phyloP scores from a whole-genome alignment of 1,140 invertebrate genomes.

The Calliopsis andreniformis region DNA sequence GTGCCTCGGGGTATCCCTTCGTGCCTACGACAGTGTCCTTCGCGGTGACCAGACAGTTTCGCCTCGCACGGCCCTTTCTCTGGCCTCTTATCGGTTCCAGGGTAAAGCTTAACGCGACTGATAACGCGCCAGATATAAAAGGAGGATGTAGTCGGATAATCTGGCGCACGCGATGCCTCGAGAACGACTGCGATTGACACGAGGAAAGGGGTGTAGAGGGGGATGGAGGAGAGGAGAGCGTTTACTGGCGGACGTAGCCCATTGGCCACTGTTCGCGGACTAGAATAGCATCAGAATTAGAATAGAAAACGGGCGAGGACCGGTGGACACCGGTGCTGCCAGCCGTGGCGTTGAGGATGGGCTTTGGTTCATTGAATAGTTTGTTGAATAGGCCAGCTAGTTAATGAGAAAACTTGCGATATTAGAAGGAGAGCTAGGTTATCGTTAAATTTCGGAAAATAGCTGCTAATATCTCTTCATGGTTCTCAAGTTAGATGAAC shows the following conservation, averaged over 20 bases:
- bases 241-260: slow-evolving; percentile 51
- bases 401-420: too few species aligned
- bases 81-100: not conserved
- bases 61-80: not conserved
- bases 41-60: not conserved
- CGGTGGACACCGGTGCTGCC: slow-evolving; percentile 11
- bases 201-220: slow-evolving; percentile 51
- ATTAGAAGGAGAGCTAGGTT: too few species aligned
- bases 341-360: not conserved
- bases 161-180: slow-evolving; percentile 66
- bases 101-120: slow-evolving; percentile 14
- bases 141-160: slow-evolving; percentile 48
- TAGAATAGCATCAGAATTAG: slow-evolving; percentile 72
- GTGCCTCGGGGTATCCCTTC: not conserved
- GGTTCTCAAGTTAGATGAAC: too few species aligned
- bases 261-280: slow-evolving; percentile 62
- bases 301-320: slow-evolving; percentile 66
- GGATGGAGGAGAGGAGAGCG: slow-evolving; percentile 16
- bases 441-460: too few species aligned
- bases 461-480: too few species aligned
- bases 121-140: slow-evolving; percentile 41
- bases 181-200: slow-evolving; percentile 62
- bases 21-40: too few species aligned
- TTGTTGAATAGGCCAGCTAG: not conserved
- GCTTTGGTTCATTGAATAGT: not conserved